phyloP scores from a whole-genome alignment of 2,113 vertebrate genomes.

The Melospiza georgiana region DNA sequence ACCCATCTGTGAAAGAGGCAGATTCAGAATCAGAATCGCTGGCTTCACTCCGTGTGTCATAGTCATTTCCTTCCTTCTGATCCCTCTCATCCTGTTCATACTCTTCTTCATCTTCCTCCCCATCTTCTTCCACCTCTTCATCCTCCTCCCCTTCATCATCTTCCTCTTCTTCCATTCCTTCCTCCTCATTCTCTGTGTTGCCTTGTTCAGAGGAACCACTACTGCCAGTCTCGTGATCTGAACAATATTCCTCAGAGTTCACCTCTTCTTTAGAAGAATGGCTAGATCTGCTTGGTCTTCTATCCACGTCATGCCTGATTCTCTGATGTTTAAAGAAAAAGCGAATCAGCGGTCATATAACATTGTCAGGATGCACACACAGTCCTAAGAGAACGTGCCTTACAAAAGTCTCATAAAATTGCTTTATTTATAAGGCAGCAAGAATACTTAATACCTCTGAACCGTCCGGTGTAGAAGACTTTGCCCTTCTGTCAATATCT shows the following conservation, averaged over 20 bases:
- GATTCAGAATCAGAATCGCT: conserved; percentile 96
- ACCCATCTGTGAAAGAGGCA: conserved; percentile 92
- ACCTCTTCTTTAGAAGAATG: conserved; percentile 86
- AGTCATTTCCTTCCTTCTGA: conserved; percentile 87
- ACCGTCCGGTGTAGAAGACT: conserved; percentile 81
- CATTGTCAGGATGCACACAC: conserved; percentile 59
- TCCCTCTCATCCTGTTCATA: conserved; percentile 89
- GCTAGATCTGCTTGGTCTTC: conserved; percentile 82
- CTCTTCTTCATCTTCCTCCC: conserved; percentile 79
- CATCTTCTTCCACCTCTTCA: conserved; percentile 84
- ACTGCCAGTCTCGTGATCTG: conserved; percentile 87
- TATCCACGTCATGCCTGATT: conserved; percentile 81
- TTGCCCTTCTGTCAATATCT: conserved; percentile 82
- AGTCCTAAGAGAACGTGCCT: conserved; percentile 45
- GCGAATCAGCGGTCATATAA: conserved; percentile 71
- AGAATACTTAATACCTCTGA: conserved; percentile 79
- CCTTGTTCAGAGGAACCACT: conserved; percentile 88
- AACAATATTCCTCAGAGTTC: conserved; percentile 90
- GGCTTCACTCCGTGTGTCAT: conserved; percentile 95
- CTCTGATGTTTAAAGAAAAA: conserved; percentile 86
- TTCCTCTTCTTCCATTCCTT: conserved; percentile 81
- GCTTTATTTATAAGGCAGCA: conserved; percentile 69
- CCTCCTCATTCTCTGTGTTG: conserved; percentile 85
- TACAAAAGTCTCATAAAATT: conserved; percentile 55
- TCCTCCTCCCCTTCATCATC: conserved; percentile 80